Percentiles rank a stretch among this genome's conserved stretches.
Evolutionary conservation across 2,888 invertebrate genomes (phyloP).

Genomic region (Griposia aprilina): DNA sequence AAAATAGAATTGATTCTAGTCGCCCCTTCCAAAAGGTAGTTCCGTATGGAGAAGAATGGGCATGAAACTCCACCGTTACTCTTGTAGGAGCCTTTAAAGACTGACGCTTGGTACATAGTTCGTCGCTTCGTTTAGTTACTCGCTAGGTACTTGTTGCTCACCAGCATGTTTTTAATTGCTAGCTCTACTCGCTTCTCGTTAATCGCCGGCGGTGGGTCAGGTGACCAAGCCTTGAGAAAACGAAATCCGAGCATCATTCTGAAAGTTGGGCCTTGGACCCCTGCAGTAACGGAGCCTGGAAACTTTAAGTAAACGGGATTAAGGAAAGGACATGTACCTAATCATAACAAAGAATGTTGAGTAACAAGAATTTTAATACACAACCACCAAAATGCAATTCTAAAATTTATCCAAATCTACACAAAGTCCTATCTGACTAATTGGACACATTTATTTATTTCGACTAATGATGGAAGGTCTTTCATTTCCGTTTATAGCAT

Average conservation of each 20-base stretch:
- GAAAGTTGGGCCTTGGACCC: not conserved
- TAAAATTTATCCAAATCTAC: conserved; percentile 27
- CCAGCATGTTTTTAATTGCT: not conserved
- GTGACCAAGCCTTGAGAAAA: not conserved
- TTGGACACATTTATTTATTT: conserved; percentile 35
- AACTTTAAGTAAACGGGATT: not conserved
- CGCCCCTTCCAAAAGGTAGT: too few species aligned
- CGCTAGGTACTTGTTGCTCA: not conserved
- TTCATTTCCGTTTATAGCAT: too few species aligned
- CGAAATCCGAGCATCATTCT: not conserved
- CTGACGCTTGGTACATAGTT: not conserved
- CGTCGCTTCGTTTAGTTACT: too few species aligned
- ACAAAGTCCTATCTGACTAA: conserved; percentile 30
- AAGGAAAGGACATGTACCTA: not conserved
- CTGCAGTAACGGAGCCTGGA: not conserved
- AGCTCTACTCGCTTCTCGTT: not conserved
- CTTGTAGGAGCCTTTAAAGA: not conserved
- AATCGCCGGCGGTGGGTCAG: not conserved
- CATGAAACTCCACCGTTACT: too few species aligned
- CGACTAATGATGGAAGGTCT: conserved; percentile 3
- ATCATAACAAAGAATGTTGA: conserved; percentile 8
- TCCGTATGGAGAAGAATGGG: too few species aligned
- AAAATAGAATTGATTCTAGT: too few species aligned
- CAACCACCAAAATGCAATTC: conserved; percentile 24
- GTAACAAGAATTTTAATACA: conserved; percentile 36